phyloP scores from a whole-genome alignment of 2,797 vertebrate genomes.

The Basileuterus tristriatus region DNA sequence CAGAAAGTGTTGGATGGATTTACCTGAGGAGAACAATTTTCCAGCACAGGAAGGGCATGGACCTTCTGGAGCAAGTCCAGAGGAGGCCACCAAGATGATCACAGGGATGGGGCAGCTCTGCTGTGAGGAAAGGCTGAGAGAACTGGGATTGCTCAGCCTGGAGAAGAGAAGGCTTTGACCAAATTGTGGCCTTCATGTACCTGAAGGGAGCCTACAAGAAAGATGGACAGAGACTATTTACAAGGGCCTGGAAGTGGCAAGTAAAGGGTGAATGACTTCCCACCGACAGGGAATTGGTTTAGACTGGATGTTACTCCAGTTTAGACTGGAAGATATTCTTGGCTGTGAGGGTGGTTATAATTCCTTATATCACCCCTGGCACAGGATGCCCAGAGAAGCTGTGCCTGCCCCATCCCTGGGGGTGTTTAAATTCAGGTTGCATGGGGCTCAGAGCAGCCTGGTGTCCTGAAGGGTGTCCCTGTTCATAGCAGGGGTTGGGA shows the following conservation, averaged over 20 bases:
- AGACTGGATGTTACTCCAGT: neutral
- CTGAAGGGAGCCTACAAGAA: neutral
- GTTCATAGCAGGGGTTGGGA: neutral
- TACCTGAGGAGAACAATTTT: neutral
- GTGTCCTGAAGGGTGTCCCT: neutral
- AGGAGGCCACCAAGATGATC: neutral
- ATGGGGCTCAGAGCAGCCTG: neutral
- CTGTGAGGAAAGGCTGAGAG: neutral
- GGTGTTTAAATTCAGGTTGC: neutral
- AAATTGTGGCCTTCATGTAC: neutral
- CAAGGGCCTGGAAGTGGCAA: neutral
- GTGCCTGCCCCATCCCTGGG: neutral
- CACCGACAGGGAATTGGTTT: neutral
- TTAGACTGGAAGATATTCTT: neutral
- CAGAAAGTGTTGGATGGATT: neutral
- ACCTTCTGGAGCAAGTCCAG: neutral
- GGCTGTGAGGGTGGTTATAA: neutral
- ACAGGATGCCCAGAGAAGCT: neutral
- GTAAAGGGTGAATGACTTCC: neutral
- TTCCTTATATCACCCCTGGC: too few relatives aligned
- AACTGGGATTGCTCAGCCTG: neutral
- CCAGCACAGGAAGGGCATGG: neutral
- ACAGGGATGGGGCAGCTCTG: too few relatives aligned
- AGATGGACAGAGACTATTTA: neutral
- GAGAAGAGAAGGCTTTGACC: neutral